phyloP scores from a whole-genome alignment of 1,140 invertebrate species.

The Adoxophyes honmai region DNA sequence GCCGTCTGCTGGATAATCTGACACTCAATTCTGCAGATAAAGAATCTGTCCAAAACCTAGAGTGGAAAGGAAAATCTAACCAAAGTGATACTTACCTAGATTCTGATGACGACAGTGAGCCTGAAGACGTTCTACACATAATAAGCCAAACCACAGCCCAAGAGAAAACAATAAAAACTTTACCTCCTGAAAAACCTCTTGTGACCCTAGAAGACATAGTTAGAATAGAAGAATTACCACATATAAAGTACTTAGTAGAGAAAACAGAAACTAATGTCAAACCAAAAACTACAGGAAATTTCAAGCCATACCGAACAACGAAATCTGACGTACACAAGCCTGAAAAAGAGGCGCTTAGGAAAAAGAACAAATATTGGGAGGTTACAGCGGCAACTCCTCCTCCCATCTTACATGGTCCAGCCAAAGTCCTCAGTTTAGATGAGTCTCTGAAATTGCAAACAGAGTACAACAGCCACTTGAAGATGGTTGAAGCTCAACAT shows the following conservation, averaged over 20 bases:
- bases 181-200: slow-evolving; percentile 75
- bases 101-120: slow-evolving; percentile 81
- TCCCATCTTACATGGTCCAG: slow-evolving; percentile 76
- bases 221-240: slow-evolving; percentile 77
- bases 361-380: slow-evolving; percentile 81
- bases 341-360: slow-evolving; percentile 79
- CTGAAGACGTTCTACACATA: slow-evolving; percentile 82
- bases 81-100: slow-evolving; percentile 72
- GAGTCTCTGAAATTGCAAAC: slow-evolving; percentile 80
- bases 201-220: slow-evolving; percentile 80
- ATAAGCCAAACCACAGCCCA: slow-evolving; percentile 79
- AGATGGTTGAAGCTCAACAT: slow-evolving; percentile 58
- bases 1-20: slow-evolving; percentile 78
- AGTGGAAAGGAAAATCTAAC: slow-evolving; percentile 80
- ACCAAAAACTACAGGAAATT: slow-evolving; percentile 63
- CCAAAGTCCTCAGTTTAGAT: slow-evolving; percentile 76
- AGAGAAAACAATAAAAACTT: slow-evolving; percentile 78
- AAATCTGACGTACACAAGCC: slow-evolving; percentile 80
- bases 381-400: slow-evolving; percentile 84
- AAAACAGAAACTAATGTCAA: slow-evolving; percentile 75
- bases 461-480: slow-evolving; percentile 57
- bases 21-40: slow-evolving; percentile 79
- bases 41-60: slow-evolving; percentile 79
- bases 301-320: slow-evolving; percentile 82
- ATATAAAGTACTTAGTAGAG: slow-evolving; percentile 79